Conservation (phyloP, 1,140 invertebrate species). For the Ylistrum balloti region DNA sequence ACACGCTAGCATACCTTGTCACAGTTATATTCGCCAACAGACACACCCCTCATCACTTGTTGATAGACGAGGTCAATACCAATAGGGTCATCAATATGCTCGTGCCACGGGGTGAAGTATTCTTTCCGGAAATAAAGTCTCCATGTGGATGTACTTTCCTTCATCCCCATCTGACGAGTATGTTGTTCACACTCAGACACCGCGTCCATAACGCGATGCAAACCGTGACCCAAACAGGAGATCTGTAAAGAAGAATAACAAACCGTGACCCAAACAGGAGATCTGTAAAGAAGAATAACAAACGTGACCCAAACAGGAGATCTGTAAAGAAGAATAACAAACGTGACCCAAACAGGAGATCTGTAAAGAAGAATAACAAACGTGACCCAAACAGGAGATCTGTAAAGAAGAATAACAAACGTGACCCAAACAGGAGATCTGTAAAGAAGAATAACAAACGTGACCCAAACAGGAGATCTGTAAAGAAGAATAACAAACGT, state of each 20-base stretch:
- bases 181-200: conserved; percentile 80
- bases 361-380: too few species aligned
- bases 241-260: conserved; percentile 70
- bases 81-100: conserved; percentile 65
- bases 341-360: too few species aligned
- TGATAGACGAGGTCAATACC: conserved; percentile 77
- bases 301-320: too few species aligned
- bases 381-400: too few species aligned
- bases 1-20: conserved; percentile 73
- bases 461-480: too few species aligned
- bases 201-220: conserved; percentile 79
- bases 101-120: conserved; percentile 79
- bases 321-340: too few species aligned
- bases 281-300: too few species aligned
- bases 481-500: too few species aligned
- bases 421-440: too few species aligned
- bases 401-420: too few species aligned
- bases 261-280: too few species aligned
- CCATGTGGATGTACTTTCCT: conserved; percentile 78
- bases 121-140: conserved; percentile 79
- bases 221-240: conserved; percentile 79
- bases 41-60: conserved; percentile 78
- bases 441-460: too few species aligned
- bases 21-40: conserved; percentile 76
- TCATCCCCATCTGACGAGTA: conserved; percentile 73